Conservation (phyloP, 2,113 vertebrate species). For the Procavia capensis region DNA sequence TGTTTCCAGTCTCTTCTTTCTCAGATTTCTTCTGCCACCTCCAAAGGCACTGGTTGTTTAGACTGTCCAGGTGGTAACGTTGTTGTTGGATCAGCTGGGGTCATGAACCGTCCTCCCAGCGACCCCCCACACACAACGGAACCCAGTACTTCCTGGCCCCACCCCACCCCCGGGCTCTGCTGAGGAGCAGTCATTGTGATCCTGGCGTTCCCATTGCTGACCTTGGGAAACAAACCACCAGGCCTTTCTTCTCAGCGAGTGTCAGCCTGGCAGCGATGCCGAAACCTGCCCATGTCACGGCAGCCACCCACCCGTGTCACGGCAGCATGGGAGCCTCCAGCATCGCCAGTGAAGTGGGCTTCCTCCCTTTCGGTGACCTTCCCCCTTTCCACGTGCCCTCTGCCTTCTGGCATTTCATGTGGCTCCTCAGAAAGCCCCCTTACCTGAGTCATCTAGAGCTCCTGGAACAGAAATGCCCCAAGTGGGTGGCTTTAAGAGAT, state of each 20-base stretch:
- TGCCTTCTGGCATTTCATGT: neutral
- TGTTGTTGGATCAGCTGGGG: neutral
- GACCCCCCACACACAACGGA: neutral
- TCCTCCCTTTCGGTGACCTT: neutral
- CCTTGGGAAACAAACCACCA: neutral
- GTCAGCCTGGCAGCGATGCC: neutral
- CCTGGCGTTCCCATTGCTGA: neutral
- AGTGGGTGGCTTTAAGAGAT: too few relatives aligned
- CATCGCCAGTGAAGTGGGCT: neutral
- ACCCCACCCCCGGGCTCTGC: neutral
- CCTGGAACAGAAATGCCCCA: too few relatives aligned
- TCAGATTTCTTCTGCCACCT: neutral
- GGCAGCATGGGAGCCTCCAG: neutral
- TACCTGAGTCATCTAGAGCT: neutral
- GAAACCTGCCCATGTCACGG: neutral
- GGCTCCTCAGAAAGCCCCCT: neutral
- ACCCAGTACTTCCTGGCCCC: neutral
- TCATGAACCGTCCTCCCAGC: too few relatives aligned
- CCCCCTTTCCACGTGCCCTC: neutral
- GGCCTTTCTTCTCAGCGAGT: neutral
- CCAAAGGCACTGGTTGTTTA: neutral
- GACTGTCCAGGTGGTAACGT: neutral
- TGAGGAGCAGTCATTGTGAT: neutral
- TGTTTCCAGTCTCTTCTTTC: neutral
- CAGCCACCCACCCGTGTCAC: too few relatives aligned